Base-by-base conservation (phyloP, 2,113 vertebrate species). In the Laterallus jamaicensis region DNA sequence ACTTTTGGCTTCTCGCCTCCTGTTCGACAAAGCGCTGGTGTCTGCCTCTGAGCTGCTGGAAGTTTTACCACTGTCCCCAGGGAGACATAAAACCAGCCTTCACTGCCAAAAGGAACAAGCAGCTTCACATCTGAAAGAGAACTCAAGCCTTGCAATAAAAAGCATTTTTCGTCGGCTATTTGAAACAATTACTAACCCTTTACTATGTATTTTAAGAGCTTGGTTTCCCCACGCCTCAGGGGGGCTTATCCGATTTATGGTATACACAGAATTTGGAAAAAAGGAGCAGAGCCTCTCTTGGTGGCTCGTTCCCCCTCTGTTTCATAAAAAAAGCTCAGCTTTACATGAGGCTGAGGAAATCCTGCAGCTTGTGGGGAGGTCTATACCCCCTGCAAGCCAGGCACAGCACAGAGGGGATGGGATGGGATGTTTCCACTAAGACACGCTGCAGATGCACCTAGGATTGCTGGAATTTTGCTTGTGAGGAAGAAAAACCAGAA, bases 101-200 rank as follows among this genome's bases (percentile, higher is more conserved):
- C 35, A 3, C 81, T 93, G 95, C 95, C 95, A 95, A 93, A 96
- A 80, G 0, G 64, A 91, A 90, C 91, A 91, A 84, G 37, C 80
- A 71, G 83, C 63, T 91, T 80, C 86, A 76, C 59, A 86, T 84
- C 56, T 92, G 88, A 96, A 91, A 92, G 80, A 59, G 44, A 79
- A 66, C 66, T 69, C 74, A 42, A 75, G 69, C 35, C 70, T 82
- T 12, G 9, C 52, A 90, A 88, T 69, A 92, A 93, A 92, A 85
- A 86, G 58, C 68, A 47, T 78, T 92, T 96, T 78, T 75, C 86
- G 74, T 32, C 5, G 2, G 77, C 91, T 92, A 35, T 92, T 96
- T 89, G 80, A 92, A 90, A 94, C 90, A 95, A 97, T 97, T 96
- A 91, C 81, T 77, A 84, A 85, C n/a, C 17, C 78, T 89, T 92